Evolutionary conservation across 2,797 vertebrate species (phyloP).

Genomic region (Hozukius guyotensis): DNA sequence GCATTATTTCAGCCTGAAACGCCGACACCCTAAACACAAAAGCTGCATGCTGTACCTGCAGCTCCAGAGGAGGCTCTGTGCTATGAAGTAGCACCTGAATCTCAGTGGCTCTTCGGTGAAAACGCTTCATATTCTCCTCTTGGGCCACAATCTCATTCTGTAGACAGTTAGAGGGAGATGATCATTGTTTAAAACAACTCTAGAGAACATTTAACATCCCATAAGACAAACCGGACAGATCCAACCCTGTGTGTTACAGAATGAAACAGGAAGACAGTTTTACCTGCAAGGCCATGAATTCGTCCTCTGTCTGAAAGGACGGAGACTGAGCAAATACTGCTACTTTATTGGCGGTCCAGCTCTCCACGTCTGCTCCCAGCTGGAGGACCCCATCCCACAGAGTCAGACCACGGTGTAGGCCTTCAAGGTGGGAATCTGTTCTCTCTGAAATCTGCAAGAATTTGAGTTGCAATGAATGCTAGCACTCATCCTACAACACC

Average conservation of each 20-base stretch:
- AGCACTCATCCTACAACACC: neutral
- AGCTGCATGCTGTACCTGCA: conserved; percentile 84
- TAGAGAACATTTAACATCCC: neutral
- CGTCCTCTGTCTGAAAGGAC: conserved; percentile 78
- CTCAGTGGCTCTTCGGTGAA: conserved; percentile 83
- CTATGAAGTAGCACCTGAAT: conserved; percentile 88
- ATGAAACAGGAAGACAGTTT: neutral
- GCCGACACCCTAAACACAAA: neutral
- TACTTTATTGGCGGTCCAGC: conserved; percentile 81
- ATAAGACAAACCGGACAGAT: neutral
- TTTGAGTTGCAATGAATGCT: neutral
- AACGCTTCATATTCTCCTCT: conserved; percentile 84
- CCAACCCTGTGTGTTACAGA: neutral
- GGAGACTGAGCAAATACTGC: conserved; percentile 65
- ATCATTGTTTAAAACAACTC: neutral
- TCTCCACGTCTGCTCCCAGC: conserved; percentile 82
- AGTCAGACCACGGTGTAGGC: conserved; percentile 83
- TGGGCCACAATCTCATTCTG: conserved; percentile 86
- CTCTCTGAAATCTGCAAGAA: conserved; percentile 88
- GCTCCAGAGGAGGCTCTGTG: conserved; percentile 87
- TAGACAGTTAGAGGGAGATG: neutral
- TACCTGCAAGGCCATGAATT: conserved; percentile 85
- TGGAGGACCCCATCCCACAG: conserved; percentile 90
- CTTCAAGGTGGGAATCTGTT: conserved; percentile 87
- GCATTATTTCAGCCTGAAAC: neutral